phyloP scores from a whole-genome alignment of 2,888 invertebrate species.

The Epiblema foenella region DNA sequence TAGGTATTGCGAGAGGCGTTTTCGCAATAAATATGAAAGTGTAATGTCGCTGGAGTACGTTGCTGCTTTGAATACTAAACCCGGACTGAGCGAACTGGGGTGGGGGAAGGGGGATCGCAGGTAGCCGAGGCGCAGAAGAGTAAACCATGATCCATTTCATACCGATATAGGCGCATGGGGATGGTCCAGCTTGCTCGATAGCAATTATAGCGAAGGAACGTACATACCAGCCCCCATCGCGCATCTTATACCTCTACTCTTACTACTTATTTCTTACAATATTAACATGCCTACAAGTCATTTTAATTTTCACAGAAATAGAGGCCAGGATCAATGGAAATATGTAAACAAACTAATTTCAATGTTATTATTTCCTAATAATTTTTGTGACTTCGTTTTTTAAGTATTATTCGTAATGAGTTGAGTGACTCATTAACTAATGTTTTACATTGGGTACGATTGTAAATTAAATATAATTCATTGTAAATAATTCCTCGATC shows the following conservation, averaged over 20 bases:
- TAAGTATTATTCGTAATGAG: background rate
- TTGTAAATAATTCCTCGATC: background rate
- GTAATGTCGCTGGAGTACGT: constrained; percentile 77
- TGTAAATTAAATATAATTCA: no score
- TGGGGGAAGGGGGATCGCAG: constrained; percentile 62
- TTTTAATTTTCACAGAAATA: background rate
- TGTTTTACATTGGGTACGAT: no score
- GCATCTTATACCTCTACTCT: no score
- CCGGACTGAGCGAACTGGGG: constrained; percentile 69
- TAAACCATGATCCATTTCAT: background rate
- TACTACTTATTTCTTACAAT: no score
- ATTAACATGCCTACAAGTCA: background rate
- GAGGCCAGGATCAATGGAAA: background rate
- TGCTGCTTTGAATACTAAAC: constrained; percentile 80
- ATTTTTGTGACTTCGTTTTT: background rate
- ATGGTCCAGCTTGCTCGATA: background rate
- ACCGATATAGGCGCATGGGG: background rate
- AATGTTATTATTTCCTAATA: background rate
- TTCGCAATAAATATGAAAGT: constrained; percentile 81
- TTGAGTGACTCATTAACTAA: background rate
- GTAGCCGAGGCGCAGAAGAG: constrained; percentile 29
- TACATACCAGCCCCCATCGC: no score
- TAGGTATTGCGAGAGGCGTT: constrained; percentile 68
- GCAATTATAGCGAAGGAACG: no score
- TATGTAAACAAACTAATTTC: background rate